Conservation (phyloP, 2,797 vertebrate species). For the Hippopotamyrus pictus region DNA sequence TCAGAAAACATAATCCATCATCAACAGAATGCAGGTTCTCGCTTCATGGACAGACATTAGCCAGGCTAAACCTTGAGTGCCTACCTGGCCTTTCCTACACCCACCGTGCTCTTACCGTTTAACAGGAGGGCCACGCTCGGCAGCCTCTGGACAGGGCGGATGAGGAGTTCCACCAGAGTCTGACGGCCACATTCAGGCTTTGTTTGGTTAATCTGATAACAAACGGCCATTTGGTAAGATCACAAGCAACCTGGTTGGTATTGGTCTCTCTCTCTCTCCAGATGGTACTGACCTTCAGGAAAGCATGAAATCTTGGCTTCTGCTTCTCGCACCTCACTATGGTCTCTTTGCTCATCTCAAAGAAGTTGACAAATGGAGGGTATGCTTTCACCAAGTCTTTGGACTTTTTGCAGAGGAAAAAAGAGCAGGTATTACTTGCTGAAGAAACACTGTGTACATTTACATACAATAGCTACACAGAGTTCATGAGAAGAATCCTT, state of each 20-base stretch:
- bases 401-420: constrained; percentile 60
- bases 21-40: neutral
- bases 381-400: constrained; percentile 91
- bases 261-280: neutral
- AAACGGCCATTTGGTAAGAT: neutral
- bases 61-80: neutral
- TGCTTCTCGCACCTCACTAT: constrained; percentile 90
- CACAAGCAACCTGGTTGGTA: neutral
- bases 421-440: neutral
- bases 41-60: too few species aligned
- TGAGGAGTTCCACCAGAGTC: constrained; percentile 87
- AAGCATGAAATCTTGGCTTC: constrained; percentile 95
- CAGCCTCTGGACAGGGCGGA: constrained; percentile 91
- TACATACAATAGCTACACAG: constrained; percentile 12
- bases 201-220: constrained; percentile 85
- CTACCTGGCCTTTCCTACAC: neutral
- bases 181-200: constrained; percentile 96
- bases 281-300: constrained; percentile 76
- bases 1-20: neutral
- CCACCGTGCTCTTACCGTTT: constrained; percentile 68
- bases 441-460: neutral
- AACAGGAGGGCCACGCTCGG: constrained; percentile 89
- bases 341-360: constrained; percentile 98
- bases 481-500: constrained; percentile 11
- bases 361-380: constrained; percentile 97